Evolutionary conservation across 2,113 vertebrate species (phyloP).

Genomic region (Lasiurus cinereus): DNA sequence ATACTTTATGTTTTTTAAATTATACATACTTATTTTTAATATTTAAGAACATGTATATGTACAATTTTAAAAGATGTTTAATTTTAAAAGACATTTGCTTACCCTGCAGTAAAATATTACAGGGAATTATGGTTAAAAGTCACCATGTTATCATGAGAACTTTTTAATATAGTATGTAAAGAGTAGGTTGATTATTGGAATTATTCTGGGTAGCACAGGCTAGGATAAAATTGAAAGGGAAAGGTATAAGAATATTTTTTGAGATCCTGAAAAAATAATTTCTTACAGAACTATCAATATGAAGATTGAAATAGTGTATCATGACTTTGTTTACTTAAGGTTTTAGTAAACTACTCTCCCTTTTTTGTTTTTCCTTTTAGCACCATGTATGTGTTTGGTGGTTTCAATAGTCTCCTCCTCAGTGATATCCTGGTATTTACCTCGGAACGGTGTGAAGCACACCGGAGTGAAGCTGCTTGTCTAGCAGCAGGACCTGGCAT

Average conservation of each 20-base stretch:
- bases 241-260: not conserved
- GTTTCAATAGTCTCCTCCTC: conserved; percentile 98
- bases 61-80: not conserved
- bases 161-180: not conserved
- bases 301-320: not conserved
- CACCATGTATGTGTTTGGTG: conserved; percentile 97
- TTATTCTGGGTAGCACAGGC: not conserved
- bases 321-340: not conserved
- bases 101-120: not conserved
- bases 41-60: not conserved
- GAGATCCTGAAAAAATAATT: conserved; percentile 41
- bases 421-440: conserved; percentile 94
- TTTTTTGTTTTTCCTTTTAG: conserved; percentile 83
- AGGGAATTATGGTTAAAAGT: conserved; percentile 10
- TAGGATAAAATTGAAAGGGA: not conserved
- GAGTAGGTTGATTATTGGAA: not conserved
- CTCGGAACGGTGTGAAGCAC: conserved; percentile 90
- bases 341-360: conserved; percentile 24
- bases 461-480: conserved; percentile 85
- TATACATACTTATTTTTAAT: conserved; percentile 32
- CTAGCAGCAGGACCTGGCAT: conserved; percentile 88
- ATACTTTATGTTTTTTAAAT: not conserved
- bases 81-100: not conserved
- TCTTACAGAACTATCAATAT: conserved; percentile 10
- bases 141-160: not conserved